Base-by-base conservation (phyloP, 2,888 invertebrate genomes). In the Hedychridium roseum region DNA sequence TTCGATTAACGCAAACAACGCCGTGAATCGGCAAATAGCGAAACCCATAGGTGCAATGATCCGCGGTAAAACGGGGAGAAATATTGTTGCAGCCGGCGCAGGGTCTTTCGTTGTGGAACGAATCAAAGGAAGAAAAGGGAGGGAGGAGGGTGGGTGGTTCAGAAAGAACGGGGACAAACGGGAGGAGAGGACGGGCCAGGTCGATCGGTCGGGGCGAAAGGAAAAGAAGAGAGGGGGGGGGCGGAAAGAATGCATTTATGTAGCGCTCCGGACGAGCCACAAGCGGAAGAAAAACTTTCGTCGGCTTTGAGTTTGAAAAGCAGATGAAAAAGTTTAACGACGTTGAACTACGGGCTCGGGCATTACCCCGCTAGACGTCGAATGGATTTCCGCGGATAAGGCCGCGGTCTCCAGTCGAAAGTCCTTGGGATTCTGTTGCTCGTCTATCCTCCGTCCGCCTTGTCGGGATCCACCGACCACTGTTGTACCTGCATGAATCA, bases 321-420 rank as follows among this genome's bases (percentile, higher is more conserved):
- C 60, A 67, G 69, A 72, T 66, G 71, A 73, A 73, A 73, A 74
- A 74, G 72, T 73, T 71, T 70, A 71, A 73, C 74, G 68, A 71
- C 70, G 71, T 66, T 67, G 60, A 63, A 60, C 56, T 43, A 50
- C 53, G 53, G 44, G 44, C 31, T 48, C 41, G 51, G 40, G 59
- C 49, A 56, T 63, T 56, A 49, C 52, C 32, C 35, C 28, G 26
- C 11, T 18, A 47, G 49, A 28, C 39, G 38, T 45, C 50, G 45
- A 45, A 57, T 50, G 54, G 46, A 59, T 65, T 66, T 55, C 50
- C 41, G 27, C 38, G 54, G 53, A 64, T 64, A 56, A 61, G 54
- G 52, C 47, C 50, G 43, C 42, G 47, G 23, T 23, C 5, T 23
- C 5, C 9, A 23, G 5, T 23, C 23, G 27, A 45, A 52, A 47